phyloP scores from a whole-genome alignment of 2,113 vertebrate genomes.

The Otus sunia region DNA sequence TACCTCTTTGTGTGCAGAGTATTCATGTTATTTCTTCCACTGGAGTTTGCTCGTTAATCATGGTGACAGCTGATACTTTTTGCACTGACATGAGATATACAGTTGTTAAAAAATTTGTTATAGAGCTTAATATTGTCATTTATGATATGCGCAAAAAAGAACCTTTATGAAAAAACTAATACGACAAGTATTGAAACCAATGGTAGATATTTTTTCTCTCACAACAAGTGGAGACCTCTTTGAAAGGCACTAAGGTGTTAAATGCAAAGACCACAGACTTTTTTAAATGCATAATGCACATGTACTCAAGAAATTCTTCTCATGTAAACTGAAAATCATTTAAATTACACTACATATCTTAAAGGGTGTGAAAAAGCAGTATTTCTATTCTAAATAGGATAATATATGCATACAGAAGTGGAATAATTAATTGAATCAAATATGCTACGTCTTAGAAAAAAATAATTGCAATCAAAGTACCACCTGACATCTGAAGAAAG shows the following conservation, averaged over 20 bases:
- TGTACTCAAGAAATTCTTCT: background rate
- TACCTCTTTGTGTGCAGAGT: background rate
- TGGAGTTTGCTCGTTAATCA: constrained; percentile 45
- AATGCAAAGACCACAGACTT: background rate
- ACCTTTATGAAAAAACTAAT: background rate
- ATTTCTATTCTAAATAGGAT: background rate
- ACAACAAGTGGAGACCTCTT: background rate
- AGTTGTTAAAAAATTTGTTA: constrained; percentile 47
- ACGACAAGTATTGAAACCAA: background rate
- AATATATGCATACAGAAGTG: background rate
- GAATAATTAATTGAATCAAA: background rate
- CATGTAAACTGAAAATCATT: background rate
- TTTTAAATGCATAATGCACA: background rate
- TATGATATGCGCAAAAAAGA: constrained; percentile 18
- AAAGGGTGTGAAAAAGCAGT: background rate
- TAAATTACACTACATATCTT: background rate
- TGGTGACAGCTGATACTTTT: constrained; percentile 39
- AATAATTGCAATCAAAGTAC: background rate
- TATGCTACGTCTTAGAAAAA: background rate
- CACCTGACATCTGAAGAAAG: background rate
- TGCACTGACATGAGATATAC: background rate
- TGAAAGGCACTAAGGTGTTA: background rate
- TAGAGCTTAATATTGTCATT: constrained; percentile 44
- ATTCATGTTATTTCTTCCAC: constrained; percentile 21
- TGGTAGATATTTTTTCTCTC: background rate